A percentile compares a stretch with the other conserved stretches of the same genome.
phyloP scores from a whole-genome alignment of 2,113 vertebrate genomes.

The Corythaeola cristata region DNA sequence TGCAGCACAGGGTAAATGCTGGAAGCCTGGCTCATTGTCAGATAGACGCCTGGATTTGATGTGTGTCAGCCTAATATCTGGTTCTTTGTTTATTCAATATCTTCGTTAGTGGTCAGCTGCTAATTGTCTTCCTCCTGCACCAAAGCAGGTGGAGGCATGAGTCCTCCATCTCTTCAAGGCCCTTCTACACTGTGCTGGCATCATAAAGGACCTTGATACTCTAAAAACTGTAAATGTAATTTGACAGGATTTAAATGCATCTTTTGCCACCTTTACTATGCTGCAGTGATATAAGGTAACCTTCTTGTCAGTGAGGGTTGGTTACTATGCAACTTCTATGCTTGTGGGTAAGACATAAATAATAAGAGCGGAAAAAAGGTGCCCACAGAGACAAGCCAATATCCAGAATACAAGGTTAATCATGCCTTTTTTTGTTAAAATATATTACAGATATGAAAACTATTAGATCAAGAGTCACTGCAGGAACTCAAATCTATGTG shows the following conservation, averaged over 20 bases:
- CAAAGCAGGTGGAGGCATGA: neutral
- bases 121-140: neutral
- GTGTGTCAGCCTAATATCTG: neutral
- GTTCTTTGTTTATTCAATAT: neutral
- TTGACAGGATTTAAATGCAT: neutral
- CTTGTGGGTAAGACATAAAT: neutral
- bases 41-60: neutral
- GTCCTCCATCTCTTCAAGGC: neutral
- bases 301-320: neutral
- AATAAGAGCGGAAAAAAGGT: neutral
- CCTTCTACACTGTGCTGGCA: neutral
- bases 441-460: neutral
- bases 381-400: neutral
- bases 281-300: neutral
- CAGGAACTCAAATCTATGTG: constrained; percentile 45
- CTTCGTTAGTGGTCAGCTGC: neutral
- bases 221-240: neutral
- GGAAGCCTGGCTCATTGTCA: neutral
- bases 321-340: neutral
- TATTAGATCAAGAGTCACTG: neutral
- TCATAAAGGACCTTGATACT: neutral
- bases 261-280: neutral
- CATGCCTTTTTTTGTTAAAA: neutral
- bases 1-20: neutral
- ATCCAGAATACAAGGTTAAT: constrained; percentile 35